These are phyloP conservation scores for Microcebus griseorufus DNA, from an alignment of 2,113 vertebrate genomes.

Conservation along the genomic window DNA sequence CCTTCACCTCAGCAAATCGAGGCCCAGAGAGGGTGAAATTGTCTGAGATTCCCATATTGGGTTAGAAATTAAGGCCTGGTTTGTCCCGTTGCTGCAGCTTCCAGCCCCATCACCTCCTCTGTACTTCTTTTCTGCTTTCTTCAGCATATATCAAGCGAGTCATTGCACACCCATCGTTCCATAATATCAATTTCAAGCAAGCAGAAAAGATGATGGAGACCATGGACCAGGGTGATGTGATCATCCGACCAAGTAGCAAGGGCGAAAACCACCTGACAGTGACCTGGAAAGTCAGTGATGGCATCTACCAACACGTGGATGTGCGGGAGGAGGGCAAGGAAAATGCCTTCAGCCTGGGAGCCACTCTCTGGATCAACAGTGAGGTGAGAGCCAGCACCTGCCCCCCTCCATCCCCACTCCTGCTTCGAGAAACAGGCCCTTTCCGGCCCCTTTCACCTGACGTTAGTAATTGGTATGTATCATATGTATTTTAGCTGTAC, in stretches of 20 bases:
- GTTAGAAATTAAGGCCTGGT: background rate
- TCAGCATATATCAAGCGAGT: slow-evolving; percentile 98
- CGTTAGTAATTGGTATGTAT: background rate
- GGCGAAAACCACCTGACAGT: slow-evolving; percentile 98
- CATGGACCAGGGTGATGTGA: slow-evolving; percentile 98
- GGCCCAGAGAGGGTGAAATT: background rate
- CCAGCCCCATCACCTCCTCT: background rate
- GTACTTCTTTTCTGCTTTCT: background rate
- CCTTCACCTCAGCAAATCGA: background rate
- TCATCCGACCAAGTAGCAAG: slow-evolving; percentile 98
- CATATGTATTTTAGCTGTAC: background rate
- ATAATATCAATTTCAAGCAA: slow-evolving; percentile 99
- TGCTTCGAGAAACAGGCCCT: background rate
- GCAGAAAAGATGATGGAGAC: slow-evolving; percentile 99
- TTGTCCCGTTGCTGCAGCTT: background rate
- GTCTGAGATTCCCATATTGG: background rate
- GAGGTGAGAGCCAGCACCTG: slow-evolving; percentile 85
- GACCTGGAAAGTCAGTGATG: slow-evolving; percentile 98
- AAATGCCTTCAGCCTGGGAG: slow-evolving; percentile 98
- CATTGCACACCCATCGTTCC: slow-evolving; percentile 98
- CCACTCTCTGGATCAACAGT: slow-evolving; percentile 96
- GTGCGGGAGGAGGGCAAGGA: slow-evolving; percentile 98
- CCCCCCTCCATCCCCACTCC: background rate
- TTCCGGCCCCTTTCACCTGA: background rate
- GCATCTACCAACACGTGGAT: slow-evolving; percentile 97